Base-by-base conservation (phyloP, 1,140 invertebrate genomes). In the Cotesia vestalis region DNA sequence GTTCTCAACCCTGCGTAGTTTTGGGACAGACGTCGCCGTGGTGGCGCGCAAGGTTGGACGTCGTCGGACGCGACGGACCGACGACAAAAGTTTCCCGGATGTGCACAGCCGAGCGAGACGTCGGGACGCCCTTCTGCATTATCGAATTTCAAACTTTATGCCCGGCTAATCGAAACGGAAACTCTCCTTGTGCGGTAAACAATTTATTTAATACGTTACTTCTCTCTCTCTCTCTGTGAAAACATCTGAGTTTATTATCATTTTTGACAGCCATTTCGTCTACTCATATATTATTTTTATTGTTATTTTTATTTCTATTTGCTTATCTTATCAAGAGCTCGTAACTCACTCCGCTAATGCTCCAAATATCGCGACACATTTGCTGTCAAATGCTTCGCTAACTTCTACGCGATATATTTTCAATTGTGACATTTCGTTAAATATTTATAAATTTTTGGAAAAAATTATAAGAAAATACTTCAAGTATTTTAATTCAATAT, bases 81-180 rank as follows among this genome's bases (percentile, higher is more conserved):
- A 67, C 71, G 71, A 72, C 71, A 57, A 72, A 72, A 72, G 64
- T 72, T 72, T 72, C 36, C 71, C 71, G 71, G 71, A 72, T 72
- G 71, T 60, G 71, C 71, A 72, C 71, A 72, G 71, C 71, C 71
- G 64, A 72, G 71, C 71, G 71, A 72, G 71, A 72, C 71, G 71
- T 72, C 71, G 71, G 63, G 71, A 72, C 71, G 71, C 71, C 66
- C 71, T 67, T 60, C 71, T 67, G 71, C 71, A 72, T 72, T 72
- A 72, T 72, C 71, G 71, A 72, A 72, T 72, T 72, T 67, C 71
- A 27, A 72, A 72, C 71, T 72, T 72, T 67, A 67, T 72, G 64
- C 64, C 64, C 53, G 64, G 63, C 71, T 72, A 72, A 72, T 72
- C 71, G 71, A 72, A 72, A 72, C 55, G 71, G 63, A 72, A 72